phyloP scores from a whole-genome alignment of 2,113 vertebrate species.

The Planiliza haematocheilus region DNA sequence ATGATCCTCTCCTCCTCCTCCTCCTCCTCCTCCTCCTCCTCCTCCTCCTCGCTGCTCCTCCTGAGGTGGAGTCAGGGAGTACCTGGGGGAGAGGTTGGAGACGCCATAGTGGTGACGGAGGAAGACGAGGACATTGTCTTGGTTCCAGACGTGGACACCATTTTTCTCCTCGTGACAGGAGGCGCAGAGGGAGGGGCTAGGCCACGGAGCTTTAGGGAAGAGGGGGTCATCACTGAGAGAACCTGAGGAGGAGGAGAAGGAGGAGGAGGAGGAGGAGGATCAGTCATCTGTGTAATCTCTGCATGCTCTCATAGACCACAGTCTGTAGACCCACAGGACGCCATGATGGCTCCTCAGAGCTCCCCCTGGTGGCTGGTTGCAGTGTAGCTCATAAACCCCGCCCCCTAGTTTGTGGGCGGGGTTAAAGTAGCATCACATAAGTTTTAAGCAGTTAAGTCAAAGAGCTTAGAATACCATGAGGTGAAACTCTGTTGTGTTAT shows the following conservation, averaged over 20 bases:
- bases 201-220: conserved; percentile 93
- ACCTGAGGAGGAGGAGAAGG: conserved; percentile 77
- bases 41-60: conserved; percentile 6
- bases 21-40: neutral
- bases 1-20: conserved; percentile 11
- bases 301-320: too few relatives aligned
- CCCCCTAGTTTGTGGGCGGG: too few relatives aligned
- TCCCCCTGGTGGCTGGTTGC: too few relatives aligned
- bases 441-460: too few relatives aligned
- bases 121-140: conserved; percentile 86
- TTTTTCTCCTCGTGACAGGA: conserved; percentile 89
- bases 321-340: too few relatives aligned
- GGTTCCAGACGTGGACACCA: conserved; percentile 90
- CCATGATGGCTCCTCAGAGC: too few relatives aligned
- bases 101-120: conserved; percentile 86
- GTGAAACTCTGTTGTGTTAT: too few relatives aligned
- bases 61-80: conserved; percentile 53
- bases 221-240: conserved; percentile 91
- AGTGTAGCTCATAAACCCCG: too few relatives aligned
- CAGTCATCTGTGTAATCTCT: neutral
- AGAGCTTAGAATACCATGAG: too few relatives aligned
- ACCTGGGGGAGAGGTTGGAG: conserved; percentile 83
- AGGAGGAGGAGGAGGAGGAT: too few relatives aligned
- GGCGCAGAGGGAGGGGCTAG: conserved; percentile 89
- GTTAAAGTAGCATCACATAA: too few relatives aligned